phyloP scores from a whole-genome alignment of 1,140 invertebrate genomes.

The Sesamia nonagrioides region DNA sequence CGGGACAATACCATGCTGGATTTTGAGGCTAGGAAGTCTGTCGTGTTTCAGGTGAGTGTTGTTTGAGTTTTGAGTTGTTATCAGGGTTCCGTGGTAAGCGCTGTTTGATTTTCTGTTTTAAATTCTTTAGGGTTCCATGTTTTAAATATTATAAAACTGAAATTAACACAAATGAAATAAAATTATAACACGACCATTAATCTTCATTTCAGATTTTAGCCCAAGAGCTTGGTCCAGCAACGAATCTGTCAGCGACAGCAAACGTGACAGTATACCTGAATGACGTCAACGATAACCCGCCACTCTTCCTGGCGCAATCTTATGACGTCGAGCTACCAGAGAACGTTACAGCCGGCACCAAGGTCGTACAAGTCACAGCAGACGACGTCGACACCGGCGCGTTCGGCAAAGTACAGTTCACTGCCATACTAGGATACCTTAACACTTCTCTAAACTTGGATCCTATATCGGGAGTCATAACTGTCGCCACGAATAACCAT shows the following conservation, averaged over 20 bases:
- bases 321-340: slow-evolving; percentile 93
- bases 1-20: slow-evolving; percentile 94
- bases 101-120: no score
- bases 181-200: no score
- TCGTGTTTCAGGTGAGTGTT: slow-evolving; percentile 90
- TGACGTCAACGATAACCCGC: slow-evolving; percentile 97
- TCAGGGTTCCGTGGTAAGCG: no score
- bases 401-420: slow-evolving; percentile 92
- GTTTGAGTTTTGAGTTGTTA: no score
- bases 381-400: slow-evolving; percentile 92
- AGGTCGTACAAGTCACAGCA: slow-evolving; percentile 92
- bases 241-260: slow-evolving; percentile 91
- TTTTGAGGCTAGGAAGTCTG: slow-evolving; percentile 92
- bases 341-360: slow-evolving; percentile 92
- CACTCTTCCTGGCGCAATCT: slow-evolving; percentile 91
- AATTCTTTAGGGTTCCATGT: no score
- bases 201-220: slow-evolving; percentile 90
- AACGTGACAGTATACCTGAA: slow-evolving; percentile 93
- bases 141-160: no score
- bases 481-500: slow-evolving; percentile 91
- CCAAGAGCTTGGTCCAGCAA: slow-evolving; percentile 92
- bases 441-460: slow-evolving; percentile 93
- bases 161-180: neutral
- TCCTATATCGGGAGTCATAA: slow-evolving; percentile 93
- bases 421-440: slow-evolving; percentile 91